phyloP scores from a whole-genome alignment of 2,797 vertebrate species.

The Chelon auratus region DNA sequence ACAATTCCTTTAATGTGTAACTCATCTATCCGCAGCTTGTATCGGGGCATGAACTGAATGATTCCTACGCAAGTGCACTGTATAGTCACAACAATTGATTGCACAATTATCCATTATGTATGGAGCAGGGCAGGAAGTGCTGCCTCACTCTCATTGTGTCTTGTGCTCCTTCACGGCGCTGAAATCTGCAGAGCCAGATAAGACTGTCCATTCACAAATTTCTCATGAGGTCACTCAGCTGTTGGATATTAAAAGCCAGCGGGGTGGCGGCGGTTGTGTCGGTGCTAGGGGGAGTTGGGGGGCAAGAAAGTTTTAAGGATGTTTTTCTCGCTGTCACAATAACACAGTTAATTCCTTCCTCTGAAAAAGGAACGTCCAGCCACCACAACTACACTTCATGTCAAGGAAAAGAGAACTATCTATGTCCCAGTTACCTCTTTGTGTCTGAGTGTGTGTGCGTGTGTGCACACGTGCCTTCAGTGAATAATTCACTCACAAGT shows the following conservation, averaged over 20 bases:
- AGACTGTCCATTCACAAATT: slow-evolving; percentile 78
- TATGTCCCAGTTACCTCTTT: slow-evolving; percentile 25
- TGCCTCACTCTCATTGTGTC: slow-evolving; percentile 76
- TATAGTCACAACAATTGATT: slow-evolving; percentile 63
- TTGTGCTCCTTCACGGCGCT: slow-evolving; percentile 40
- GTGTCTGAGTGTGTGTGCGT: slow-evolving; percentile 21
- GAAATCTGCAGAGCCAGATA: slow-evolving; percentile 73
- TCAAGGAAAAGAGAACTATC: slow-evolving; percentile 55
- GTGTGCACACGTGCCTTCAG: slow-evolving; percentile 36
- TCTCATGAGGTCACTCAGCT: slow-evolving; percentile 77
- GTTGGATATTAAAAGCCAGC: slow-evolving; percentile 66
- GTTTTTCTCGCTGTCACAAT: slow-evolving; percentile 73
- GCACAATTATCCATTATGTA: slow-evolving; percentile 69
- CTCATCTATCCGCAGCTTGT: slow-evolving; percentile 72
- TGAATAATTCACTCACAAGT: slow-evolving; percentile 71
- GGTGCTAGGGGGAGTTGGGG: neutral
- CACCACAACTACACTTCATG: slow-evolving; percentile 31
- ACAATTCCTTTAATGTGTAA: slow-evolving; percentile 22
- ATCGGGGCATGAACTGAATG: slow-evolving; percentile 55
- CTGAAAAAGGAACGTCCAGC: slow-evolving; percentile 32
- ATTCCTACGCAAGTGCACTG: slow-evolving; percentile 50
- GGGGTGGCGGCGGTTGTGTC: slow-evolving; percentile 13
- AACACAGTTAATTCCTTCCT: slow-evolving; percentile 70
- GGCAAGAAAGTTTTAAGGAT: slow-evolving; percentile 62
- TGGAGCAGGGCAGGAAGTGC: slow-evolving; percentile 74